Base-by-base conservation (phyloP, 1,140 invertebrate species). In the Heterodera schachtii region DNA sequence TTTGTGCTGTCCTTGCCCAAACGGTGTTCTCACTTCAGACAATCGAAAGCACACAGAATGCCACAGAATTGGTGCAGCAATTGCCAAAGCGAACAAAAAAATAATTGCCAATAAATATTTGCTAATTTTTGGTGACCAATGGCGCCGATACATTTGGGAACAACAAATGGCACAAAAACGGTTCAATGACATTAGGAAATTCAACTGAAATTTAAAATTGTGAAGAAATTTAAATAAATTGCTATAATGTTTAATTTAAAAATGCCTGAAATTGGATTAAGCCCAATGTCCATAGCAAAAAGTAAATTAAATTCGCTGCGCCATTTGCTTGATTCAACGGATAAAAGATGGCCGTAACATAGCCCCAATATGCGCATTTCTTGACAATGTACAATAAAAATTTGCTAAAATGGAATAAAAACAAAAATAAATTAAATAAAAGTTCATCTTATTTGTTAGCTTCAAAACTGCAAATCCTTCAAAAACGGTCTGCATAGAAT, bases 351-450 rank as follows among this genome's bases (percentile, higher is more conserved):
- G 9, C 64, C 3, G 60, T 8, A 31, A 78, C 77, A 31, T 21
- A 78, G n/a, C 77, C 77, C 77, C 77, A 78, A 47, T 78, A 78
- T 13, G 77, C 70, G 21, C 77, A 78, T 31, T 78, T 78, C 70
- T 78, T 78, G 8, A 78, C 1, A 49, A 78, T 41, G 49, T 78
- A 78, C 11, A 69, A 46, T 5, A 47, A n/a, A 46, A 64, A 78
- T 69, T 78, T 78, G 69, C 69, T 71, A 46, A 71, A 71, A 19
- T 64, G 57, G 11, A 64, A 52, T 52, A 3, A 52, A 52, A 8
- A 52, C 2, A 60, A 60, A 16, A n/a, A 64, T 19, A 19, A 64
- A 64, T 64, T 64, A 64, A 64, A 60, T 19, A 60, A 60, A 60
- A 4, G 11, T 60, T 60, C 3, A 19, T 13, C 19, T 60, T 60